Percentiles rank a stretch among this genome's conserved stretches.
phyloP scores from a whole-genome alignment of 2,113 vertebrate genomes.

The Morone chrysops region DNA sequence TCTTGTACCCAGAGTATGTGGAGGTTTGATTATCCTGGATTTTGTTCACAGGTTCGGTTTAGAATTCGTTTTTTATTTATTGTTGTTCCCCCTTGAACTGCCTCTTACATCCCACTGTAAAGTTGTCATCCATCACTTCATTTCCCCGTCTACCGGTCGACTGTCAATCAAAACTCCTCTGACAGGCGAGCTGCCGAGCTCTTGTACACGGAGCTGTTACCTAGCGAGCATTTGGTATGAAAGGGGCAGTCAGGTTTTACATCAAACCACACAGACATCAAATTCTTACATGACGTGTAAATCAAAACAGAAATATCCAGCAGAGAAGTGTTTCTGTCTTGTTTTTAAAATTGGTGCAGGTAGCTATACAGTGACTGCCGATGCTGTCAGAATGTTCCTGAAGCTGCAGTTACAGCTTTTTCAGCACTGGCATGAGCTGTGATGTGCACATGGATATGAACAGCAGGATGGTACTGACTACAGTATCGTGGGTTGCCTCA shows the following conservation, averaged over 20 bases:
- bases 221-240: constrained; percentile 5
- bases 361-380: neutral
- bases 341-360: neutral
- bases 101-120: neutral
- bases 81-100: neutral
- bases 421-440: neutral
- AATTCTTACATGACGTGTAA: neutral
- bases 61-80: constrained; percentile 11
- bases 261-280: neutral
- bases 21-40: constrained; percentile 11
- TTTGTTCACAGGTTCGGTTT: constrained; percentile 7
- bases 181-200: neutral
- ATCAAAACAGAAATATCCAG: constrained; percentile 13
- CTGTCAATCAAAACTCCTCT: constrained; percentile 38
- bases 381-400: neutral
- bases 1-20: neutral
- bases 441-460: neutral
- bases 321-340: neutral
- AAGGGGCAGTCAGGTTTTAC: constrained; percentile 4
- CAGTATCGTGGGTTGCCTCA: neutral
- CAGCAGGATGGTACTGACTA: neutral
- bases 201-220: constrained; percentile 12
- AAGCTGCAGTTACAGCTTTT: neutral
- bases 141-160: neutral
- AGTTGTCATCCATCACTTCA: constrained; percentile 4